Evolutionary conservation across 2,797 vertebrate genomes (phyloP).

Genomic region (Rhabdomys pumilio): DNA sequence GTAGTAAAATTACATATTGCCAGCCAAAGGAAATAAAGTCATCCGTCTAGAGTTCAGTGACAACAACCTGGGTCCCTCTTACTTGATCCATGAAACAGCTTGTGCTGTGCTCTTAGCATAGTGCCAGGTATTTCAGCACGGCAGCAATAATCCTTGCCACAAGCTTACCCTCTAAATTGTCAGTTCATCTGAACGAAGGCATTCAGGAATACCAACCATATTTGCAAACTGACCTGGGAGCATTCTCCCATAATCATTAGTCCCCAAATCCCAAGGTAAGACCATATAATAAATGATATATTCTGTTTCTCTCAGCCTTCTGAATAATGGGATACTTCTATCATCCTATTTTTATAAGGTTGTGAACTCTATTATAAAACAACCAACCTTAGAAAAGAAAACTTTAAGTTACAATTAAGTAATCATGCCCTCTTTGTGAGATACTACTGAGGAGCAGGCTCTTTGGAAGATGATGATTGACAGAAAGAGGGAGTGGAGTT

Average conservation of each 20-base stretch:
- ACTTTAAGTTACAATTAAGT: neutral
- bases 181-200: neutral
- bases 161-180: constrained; percentile 1
- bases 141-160: neutral
- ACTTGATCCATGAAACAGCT: neutral
- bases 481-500: neutral
- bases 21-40: constrained; percentile 20
- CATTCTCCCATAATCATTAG: neutral
- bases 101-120: neutral
- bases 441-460: neutral
- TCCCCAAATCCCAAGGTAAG: neutral
- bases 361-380: constrained; percentile 17
- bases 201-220: neutral
- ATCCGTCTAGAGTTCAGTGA: neutral
- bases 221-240: neutral
- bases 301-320: neutral
- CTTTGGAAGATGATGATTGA: constrained; percentile 4
- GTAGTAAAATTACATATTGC: neutral
- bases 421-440: neutral
- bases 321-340: neutral
- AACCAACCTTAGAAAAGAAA: constrained; percentile 26
- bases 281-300: neutral
- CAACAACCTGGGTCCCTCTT: neutral
- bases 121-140: neutral
- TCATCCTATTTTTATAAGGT: neutral